A percentile compares a stretch with the other conserved stretches of the same genome.
phyloP scores from a whole-genome alignment of 2,797 vertebrate genomes.

The Dromococcyx pavoninus region DNA sequence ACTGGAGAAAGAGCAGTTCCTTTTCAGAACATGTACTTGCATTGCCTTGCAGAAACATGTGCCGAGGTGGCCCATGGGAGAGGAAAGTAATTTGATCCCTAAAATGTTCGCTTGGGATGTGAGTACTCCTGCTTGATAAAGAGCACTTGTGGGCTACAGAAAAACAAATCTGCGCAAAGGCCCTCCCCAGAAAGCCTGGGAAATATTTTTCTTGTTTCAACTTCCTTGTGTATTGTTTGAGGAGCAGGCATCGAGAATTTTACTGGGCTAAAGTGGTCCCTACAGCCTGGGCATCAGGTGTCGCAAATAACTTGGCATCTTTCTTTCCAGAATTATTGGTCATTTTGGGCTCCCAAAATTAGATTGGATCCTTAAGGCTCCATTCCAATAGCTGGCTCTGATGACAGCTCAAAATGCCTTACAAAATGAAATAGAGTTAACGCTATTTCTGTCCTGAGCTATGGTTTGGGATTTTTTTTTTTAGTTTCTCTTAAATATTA shows the following conservation, averaged over 20 bases:
- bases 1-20: background rate
- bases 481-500: conserved; percentile 33
- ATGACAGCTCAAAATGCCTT: conserved; percentile 42
- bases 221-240: background rate
- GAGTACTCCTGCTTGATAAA: background rate
- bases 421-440: conserved; percentile 26
- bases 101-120: background rate
- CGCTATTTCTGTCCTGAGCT: conserved; percentile 43
- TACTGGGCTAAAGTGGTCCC: background rate
- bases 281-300: background rate
- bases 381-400: conserved; percentile 13
- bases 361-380: conserved; percentile 1
- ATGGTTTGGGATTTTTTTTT: accelerated
- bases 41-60: background rate
- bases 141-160: background rate
- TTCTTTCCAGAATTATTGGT: background rate
- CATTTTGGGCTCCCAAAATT: conserved; percentile 11
- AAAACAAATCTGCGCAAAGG: background rate
- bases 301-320: background rate
- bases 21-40: background rate
- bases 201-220: background rate
- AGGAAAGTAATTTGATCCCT: background rate
- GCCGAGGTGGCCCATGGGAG: background rate
- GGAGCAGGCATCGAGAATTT: background rate
- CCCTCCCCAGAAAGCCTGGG: background rate